Conservation (phyloP, 64 coral and sea anemone species). For the Cladopsammia gracilis region DNA sequence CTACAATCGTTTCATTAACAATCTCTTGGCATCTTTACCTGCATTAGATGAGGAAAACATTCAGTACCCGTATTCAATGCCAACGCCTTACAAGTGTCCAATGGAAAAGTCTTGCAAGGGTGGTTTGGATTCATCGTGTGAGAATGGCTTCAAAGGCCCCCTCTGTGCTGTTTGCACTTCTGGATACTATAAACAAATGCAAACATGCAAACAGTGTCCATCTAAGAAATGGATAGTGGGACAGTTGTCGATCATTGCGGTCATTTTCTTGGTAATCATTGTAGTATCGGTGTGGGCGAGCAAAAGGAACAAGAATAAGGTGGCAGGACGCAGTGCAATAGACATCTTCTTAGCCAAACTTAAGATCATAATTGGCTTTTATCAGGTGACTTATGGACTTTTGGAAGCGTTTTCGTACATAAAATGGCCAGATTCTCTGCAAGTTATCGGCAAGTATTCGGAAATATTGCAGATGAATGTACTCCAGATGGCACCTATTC, state of each 20-base stretch:
- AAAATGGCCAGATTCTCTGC: conserved; percentile 34
- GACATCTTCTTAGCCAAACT: conserved; percentile 28
- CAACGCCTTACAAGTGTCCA: not conserved
- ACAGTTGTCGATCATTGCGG: not conserved
- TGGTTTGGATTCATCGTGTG: not conserved
- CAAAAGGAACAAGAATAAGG: not conserved
- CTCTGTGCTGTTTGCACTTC: conserved; percentile 31
- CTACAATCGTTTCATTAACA: conserved; percentile 8
- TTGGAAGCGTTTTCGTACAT: conserved; percentile 32
- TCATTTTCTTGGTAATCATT: not conserved
- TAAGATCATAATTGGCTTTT: conserved; percentile 45
- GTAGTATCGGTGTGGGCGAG: not conserved
- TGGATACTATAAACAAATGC: conserved; percentile 22
- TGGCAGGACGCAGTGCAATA: not conserved
- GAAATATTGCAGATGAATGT: conserved; percentile 14
- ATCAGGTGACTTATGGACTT: conserved; percentile 13
- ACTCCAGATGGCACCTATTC: conserved; percentile 17
- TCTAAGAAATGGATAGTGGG: conserved; percentile 17
- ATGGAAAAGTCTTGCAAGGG: not conserved
- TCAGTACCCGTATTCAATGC: not conserved
- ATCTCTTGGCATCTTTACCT: not conserved
- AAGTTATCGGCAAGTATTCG: conserved; percentile 11
- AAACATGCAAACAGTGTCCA: conserved; percentile 33
- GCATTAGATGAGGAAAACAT: not conserved
- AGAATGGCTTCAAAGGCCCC: not conserved